Percentiles rank a stretch among this genome's conserved stretches.
These are phyloP conservation scores for Sericinus montela DNA, from an alignment of 2,888 invertebrate genomes.

Conservation along the genomic window DNA sequence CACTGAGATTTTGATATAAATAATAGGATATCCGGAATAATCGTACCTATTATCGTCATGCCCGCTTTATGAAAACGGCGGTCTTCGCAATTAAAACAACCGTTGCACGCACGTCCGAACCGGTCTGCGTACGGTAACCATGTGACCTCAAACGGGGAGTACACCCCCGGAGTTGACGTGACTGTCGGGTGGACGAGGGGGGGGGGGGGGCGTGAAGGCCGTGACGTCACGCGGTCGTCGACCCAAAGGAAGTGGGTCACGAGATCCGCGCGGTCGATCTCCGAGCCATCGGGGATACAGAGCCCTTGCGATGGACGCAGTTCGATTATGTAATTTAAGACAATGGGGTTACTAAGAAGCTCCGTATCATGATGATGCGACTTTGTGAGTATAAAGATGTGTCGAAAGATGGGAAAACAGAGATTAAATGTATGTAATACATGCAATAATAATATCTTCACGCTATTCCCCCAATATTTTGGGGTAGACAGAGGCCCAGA, in stretches of 20 bases:
- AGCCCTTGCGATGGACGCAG: conserved; percentile 1
- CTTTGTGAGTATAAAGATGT: not conserved
- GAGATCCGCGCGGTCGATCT: conserved; percentile 58
- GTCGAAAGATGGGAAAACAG: too few relatives aligned
- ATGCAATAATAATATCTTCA: too few relatives aligned
- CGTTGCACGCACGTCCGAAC: conserved; percentile 46
- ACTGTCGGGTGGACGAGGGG: conserved; percentile 22
- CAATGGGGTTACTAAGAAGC: not conserved
- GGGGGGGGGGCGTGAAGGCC: conserved; percentile 36
- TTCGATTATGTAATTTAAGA: not conserved
- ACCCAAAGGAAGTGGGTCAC: conserved; percentile 68
- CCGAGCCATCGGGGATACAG: conserved; percentile 29
- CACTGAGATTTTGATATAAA: not conserved
- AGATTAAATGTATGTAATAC: too few relatives aligned
- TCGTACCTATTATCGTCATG: conserved; percentile 68
- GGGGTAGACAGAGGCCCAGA: too few relatives aligned
- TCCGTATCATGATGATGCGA: not conserved
- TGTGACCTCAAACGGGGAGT: conserved; percentile 66
- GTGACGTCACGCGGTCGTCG: conserved; percentile 75
- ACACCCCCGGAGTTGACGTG: conserved; percentile 61
- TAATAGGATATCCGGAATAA: not conserved
- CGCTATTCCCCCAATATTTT: too few relatives aligned
- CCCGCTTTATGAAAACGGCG: conserved; percentile 27
- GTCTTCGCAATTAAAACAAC: conserved; percentile 29
- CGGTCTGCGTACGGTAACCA: conserved; percentile 44